Percentiles rank a stretch among this genome's conserved stretches.
phyloP scores from a whole-genome alignment of 2,797 vertebrate genomes.

The Chrosomus eos region DNA sequence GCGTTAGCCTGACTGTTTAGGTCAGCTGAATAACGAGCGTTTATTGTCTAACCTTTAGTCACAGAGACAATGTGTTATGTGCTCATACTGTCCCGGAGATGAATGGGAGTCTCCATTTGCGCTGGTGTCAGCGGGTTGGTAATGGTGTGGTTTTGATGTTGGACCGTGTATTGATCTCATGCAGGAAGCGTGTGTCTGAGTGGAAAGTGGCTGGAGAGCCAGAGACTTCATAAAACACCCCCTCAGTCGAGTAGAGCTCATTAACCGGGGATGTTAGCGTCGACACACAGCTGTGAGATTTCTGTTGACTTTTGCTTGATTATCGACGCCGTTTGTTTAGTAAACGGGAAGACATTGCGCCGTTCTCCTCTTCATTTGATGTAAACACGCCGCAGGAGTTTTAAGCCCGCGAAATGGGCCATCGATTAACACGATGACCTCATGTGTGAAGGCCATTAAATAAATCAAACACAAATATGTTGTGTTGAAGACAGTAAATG shows the following conservation, averaged over 20 bases:
- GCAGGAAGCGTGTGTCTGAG: conserved; percentile 61
- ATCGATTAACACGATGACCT: background rate
- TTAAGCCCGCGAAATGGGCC: background rate
- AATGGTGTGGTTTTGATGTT: conserved; percentile 31
- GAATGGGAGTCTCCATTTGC: background rate
- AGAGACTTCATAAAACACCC: conserved; percentile 60
- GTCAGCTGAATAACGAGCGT: background rate
- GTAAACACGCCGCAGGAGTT: conserved; percentile 31
- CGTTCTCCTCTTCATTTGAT: background rate
- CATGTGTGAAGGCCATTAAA: background rate
- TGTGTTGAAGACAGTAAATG: background rate
- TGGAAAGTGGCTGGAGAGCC: conserved; percentile 57
- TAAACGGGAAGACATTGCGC: conserved; percentile 8
- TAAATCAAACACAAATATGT: background rate
- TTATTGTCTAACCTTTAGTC: conserved; percentile 15
- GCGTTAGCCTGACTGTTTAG: conserved; percentile 19
- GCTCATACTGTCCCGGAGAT: conserved; percentile 3
- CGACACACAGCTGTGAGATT: conserved; percentile 11
- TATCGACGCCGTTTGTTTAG: conserved; percentile 41
- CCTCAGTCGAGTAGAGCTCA: conserved; percentile 53
- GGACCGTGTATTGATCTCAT: conserved; percentile 54
- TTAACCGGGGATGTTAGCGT: background rate
- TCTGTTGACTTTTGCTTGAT: conserved; percentile 33
- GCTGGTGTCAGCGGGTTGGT: conserved; percentile 25
- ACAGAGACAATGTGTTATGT: too few relatives aligned